These are phyloP conservation scores for Panurus biarmicus DNA, from an alignment of 2,113 vertebrate genomes.

Conservation along the genomic window DNA sequence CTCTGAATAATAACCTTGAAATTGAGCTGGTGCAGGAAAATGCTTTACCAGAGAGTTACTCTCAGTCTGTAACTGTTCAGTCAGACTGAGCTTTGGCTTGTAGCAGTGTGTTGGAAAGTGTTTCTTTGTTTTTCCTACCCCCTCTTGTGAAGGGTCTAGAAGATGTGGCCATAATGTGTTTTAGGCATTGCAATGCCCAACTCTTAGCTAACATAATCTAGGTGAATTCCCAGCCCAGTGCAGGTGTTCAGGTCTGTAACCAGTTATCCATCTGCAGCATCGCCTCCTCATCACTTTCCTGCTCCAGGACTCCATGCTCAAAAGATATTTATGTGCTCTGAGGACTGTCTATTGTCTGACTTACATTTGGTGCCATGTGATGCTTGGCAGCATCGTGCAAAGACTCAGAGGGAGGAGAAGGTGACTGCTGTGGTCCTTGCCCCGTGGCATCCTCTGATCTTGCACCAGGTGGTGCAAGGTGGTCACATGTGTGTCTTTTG, in stretches of 20 bases:
- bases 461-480: background rate
- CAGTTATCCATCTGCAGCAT: background rate
- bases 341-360: background rate
- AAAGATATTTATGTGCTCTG: background rate
- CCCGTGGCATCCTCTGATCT: background rate
- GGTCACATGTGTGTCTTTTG: fast-evolving
- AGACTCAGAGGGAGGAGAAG: background rate
- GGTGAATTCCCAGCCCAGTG: background rate
- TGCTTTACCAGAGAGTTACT: background rate
- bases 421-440: background rate
- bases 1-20: background rate
- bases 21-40: background rate
- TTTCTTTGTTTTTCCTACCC: background rate
- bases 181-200: background rate
- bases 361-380: background rate
- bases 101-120: background rate
- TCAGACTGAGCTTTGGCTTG: background rate
- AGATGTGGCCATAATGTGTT: background rate
- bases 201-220: background rate
- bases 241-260: background rate
- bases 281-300: background rate
- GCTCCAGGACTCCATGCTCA: background rate
- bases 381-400: background rate
- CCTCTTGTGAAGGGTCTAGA: background rate
- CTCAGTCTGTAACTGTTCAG: background rate